A percentile compares a stretch with the other conserved stretches of the same genome.
Evolutionary conservation across 2,888 invertebrate genomes (phyloP).

Genomic region (Polydrusus pterygomalis): DNA sequence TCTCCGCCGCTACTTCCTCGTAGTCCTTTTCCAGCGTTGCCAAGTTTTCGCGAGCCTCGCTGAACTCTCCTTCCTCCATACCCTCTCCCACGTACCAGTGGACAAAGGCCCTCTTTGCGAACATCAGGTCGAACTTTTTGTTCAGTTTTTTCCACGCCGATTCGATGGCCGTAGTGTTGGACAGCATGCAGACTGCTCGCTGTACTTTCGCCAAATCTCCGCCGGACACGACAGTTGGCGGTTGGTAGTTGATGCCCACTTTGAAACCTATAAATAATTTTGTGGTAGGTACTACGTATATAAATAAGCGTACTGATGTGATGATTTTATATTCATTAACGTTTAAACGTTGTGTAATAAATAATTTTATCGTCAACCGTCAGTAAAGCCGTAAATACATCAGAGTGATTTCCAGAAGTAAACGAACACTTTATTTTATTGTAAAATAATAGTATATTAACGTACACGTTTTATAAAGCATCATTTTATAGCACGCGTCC

Average conservation of each 20-base stretch:
- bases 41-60: slow-evolving; percentile 87
- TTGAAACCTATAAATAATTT: slow-evolving; percentile 78
- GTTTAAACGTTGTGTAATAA: too few relatives aligned
- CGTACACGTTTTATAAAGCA: too few relatives aligned
- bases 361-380: too few relatives aligned
- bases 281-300: too few relatives aligned
- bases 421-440: too few relatives aligned
- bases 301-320: too few relatives aligned
- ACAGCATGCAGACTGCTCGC: slow-evolving; percentile 92
- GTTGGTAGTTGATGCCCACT: slow-evolving; percentile 76
- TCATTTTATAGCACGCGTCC: too few relatives aligned
- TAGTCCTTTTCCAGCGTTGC: slow-evolving; percentile 84
- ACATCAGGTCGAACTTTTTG: slow-evolving; percentile 96
- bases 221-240: slow-evolving; percentile 84
- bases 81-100: slow-evolving; percentile 90
- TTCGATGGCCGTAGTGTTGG: slow-evolving; percentile 93
- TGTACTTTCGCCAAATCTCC: slow-evolving; percentile 88
- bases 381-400: too few relatives aligned
- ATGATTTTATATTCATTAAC: too few relatives aligned
- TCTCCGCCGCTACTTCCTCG: slow-evolving; percentile 83
- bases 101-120: slow-evolving; percentile 93
- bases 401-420: too few relatives aligned
- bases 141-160: slow-evolving; percentile 93
- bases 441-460: too few relatives aligned
- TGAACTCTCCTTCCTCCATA: slow-evolving; percentile 90